Evolutionary conservation across 2,113 vertebrate species (phyloP).

Genomic region (Thinocorus orbignyianus): DNA sequence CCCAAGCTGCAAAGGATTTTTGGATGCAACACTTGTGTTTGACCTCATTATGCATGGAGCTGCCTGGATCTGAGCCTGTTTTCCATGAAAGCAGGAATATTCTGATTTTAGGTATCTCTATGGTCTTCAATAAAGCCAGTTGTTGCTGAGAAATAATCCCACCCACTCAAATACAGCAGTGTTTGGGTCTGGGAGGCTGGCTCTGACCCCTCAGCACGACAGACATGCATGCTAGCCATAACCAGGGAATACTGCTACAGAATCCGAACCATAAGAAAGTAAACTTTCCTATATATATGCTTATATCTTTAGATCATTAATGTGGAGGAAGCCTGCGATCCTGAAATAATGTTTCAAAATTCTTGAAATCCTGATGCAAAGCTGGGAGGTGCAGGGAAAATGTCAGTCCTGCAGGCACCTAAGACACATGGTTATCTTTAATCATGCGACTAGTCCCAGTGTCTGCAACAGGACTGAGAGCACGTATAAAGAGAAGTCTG

Average conservation of each 20-base stretch:
- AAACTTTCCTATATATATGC: background rate
- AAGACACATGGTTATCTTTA: background rate
- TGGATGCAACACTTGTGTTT: background rate
- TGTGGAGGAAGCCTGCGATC: background rate
- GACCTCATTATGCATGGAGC: background rate
- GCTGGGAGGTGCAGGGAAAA: background rate
- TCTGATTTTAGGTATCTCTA: background rate
- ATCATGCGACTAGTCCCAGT: accelerated
- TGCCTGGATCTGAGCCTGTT: background rate
- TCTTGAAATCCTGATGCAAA: background rate
- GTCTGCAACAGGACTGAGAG: background rate
- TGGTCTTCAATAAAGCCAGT: background rate
- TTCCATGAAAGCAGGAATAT: background rate
- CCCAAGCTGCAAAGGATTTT: background rate
- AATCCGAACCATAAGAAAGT: background rate
- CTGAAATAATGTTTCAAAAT: background rate
- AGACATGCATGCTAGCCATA: accelerated
- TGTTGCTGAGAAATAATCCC: background rate
- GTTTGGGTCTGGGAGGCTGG: background rate
- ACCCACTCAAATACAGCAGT: accelerated
- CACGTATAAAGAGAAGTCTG: background rate
- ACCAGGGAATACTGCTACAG: background rate
- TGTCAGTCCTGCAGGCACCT: background rate
- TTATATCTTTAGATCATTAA: background rate
- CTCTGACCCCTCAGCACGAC: background rate